These are phyloP conservation scores for Cheumatopsyche charites DNA, from an alignment of 1,140 invertebrate species.

Conservation along the genomic window DNA sequence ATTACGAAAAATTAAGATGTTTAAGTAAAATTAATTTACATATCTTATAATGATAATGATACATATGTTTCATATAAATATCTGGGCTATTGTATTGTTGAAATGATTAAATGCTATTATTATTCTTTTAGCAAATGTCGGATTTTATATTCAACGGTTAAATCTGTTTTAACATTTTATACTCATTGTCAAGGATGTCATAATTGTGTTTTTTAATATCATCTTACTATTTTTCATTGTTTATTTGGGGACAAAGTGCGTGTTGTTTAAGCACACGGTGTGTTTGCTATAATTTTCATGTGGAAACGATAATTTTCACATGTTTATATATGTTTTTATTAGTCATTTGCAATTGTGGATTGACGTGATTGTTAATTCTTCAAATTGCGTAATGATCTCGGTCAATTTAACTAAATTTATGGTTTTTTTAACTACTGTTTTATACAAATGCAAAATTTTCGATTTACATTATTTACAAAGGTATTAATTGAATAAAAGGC, in stretches of 20 bases:
- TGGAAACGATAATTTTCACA: background rate
- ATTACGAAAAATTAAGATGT: constrained; percentile 34
- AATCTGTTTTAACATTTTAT: constrained; percentile 30
- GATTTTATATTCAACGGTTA: constrained; percentile 41
- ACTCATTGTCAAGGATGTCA: constrained; percentile 34
- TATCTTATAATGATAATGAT: constrained; percentile 42
- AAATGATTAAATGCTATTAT: constrained; percentile 29
- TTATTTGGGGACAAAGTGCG: constrained; percentile 41
- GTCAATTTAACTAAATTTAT: constrained; percentile 41
- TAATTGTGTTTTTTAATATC: constrained; percentile 23
- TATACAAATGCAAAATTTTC: constrained; percentile 35
- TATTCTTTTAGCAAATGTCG: constrained; percentile 22
- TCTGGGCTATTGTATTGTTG: constrained; percentile 47
- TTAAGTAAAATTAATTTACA: constrained; percentile 35
- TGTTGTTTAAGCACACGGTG: constrained; percentile 40
- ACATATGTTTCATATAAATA: constrained; percentile 40
- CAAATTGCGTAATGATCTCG: constrained; percentile 35
- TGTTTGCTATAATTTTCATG: constrained; percentile 9
- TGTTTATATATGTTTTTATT: background rate
- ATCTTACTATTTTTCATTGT: background rate
- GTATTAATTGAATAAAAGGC: background rate
- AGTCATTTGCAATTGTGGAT: constrained; percentile 35
- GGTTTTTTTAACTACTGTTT: constrained; percentile 28
- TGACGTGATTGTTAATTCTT: constrained; percentile 42
- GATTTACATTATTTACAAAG: constrained; percentile 46